Evolutionary conservation across 2,113 vertebrate species (phyloP).

Genomic region (Sterrhoptilus dennistouni): DNA sequence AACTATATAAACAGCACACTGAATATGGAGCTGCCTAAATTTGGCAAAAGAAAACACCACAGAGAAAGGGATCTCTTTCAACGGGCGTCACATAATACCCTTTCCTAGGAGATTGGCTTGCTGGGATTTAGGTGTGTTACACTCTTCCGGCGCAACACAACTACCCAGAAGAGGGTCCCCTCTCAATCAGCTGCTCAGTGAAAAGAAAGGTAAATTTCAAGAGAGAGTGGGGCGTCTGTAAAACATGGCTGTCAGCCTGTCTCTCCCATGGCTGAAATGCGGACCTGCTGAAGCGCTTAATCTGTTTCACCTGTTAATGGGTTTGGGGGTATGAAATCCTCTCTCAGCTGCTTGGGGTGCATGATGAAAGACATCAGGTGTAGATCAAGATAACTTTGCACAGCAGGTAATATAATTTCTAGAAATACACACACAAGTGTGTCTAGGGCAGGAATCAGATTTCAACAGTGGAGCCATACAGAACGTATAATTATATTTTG

Average conservation of each 20-base stretch:
- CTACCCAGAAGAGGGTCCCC: not conserved
- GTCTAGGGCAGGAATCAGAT: slow-evolving; percentile 32
- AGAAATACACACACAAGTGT: slow-evolving; percentile 17
- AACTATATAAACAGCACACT: not conserved
- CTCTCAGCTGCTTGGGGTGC: not conserved
- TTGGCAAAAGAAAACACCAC: not conserved
- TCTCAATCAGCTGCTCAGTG: not conserved
- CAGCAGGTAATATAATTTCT: slow-evolving; percentile 19
- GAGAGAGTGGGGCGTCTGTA: rapidly evolving
- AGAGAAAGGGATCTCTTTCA: not conserved
- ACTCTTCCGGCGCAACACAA: not conserved
- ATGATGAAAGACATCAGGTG: not conserved
- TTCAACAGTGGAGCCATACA: slow-evolving; percentile 36
- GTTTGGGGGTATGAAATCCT: not conserved
- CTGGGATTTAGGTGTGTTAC: rapidly evolving
- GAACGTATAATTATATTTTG: slow-evolving; percentile 67
- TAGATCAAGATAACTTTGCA: slow-evolving; percentile 40
- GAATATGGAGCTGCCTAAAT: not conserved
- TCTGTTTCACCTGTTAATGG: not conserved
- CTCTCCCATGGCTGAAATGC: not conserved
- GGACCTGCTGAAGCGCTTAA: not conserved
- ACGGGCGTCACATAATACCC: rapidly evolving
- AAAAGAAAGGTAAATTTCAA: not conserved
- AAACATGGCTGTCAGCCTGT: not conserved
- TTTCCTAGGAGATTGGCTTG: rapidly evolving